Conservation (phyloP, 2,888 invertebrate species). For the Stegophylla sp. region DNA sequence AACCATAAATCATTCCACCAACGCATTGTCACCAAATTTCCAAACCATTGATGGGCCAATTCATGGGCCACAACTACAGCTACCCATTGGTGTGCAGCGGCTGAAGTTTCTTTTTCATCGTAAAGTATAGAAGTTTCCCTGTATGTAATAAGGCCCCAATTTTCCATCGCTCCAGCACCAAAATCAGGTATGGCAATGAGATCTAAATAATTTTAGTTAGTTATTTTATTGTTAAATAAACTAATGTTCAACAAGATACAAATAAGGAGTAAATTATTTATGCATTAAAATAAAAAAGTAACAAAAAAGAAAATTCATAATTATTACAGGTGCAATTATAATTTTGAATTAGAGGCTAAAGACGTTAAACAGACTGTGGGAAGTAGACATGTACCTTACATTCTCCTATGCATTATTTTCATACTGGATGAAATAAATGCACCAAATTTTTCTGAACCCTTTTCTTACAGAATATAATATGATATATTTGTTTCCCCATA, state of each 20-base stretch:
- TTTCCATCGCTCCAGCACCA: constrained; percentile 75
- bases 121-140: constrained; percentile 74
- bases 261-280: too few relatives aligned
- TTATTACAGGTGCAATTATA: too few relatives aligned
- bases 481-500: too few relatives aligned
- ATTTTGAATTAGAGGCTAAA: too few relatives aligned
- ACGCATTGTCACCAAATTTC: constrained; percentile 90
- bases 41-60: constrained; percentile 87
- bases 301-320: too few relatives aligned
- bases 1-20: constrained; percentile 95
- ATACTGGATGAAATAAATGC: too few relatives aligned
- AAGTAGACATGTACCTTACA: too few relatives aligned
- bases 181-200: constrained; percentile 77
- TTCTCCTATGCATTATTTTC: too few relatives aligned
- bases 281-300: too few relatives aligned
- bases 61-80: constrained; percentile 74
- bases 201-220: constrained; percentile 66
- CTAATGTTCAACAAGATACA: background rate
- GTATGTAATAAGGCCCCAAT: constrained; percentile 84
- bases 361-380: too few relatives aligned
- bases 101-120: constrained; percentile 72
- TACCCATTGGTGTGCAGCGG: constrained; percentile 73
- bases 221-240: background rate
- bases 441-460: too few relatives aligned
- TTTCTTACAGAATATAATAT: too few relatives aligned